Percentiles rank a stretch among this genome's conserved stretches.
These are phyloP conservation scores for Zapus hudsonius DNA, from an alignment of 2,113 vertebrate species.

Conservation along the genomic window DNA sequence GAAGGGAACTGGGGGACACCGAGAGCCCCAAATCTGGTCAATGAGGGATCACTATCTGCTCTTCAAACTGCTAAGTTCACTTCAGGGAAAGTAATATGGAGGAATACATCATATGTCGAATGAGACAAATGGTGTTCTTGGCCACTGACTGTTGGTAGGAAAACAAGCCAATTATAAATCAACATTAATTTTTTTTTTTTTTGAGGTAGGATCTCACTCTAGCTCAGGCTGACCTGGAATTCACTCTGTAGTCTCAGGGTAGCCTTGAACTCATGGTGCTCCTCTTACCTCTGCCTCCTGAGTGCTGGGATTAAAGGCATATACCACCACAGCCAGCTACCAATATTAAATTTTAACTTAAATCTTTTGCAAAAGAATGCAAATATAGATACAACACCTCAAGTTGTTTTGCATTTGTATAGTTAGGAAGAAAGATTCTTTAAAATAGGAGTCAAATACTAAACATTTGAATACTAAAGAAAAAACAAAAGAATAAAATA, in stretches of 20 bases:
- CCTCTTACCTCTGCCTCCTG: no score
- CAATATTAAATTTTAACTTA: slow-evolving; percentile 2
- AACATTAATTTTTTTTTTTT: not conserved
- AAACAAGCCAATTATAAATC: no score
- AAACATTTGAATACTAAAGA: not conserved
- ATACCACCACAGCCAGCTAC: no score
- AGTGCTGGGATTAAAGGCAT: no score
- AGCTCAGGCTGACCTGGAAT: no score
- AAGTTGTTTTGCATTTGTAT: slow-evolving; percentile 11
- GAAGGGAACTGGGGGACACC: not conserved
- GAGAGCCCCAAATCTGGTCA: not conserved
- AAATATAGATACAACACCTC: not conserved
- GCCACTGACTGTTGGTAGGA: not conserved
- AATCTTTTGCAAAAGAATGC: not conserved
- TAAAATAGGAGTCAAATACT: not conserved
- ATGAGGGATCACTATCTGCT: rapidly evolving
- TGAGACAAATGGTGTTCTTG: not conserved
- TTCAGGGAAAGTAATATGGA: not conserved
- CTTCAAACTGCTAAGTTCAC: not conserved
- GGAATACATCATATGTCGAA: not conserved
- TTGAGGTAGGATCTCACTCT: no score
- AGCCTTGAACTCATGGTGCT: no score
- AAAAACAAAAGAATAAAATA: not conserved
- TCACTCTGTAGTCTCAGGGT: no score
- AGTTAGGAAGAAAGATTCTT: slow-evolving; percentile 27